Conservation (phyloP, 2,113 vertebrate species). For the Pipra filicauda region DNA sequence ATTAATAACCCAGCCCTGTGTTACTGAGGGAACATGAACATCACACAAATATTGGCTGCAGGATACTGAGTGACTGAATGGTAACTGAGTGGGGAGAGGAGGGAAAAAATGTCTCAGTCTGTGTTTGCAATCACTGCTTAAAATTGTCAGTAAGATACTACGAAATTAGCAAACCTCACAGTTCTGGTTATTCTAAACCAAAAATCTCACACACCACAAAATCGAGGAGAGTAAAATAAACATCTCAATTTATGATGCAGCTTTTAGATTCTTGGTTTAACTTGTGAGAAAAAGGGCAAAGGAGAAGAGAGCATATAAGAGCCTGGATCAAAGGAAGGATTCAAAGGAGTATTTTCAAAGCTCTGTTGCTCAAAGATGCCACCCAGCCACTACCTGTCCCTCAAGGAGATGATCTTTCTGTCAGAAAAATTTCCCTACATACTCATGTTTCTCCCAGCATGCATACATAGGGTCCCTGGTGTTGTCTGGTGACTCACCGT, state of each 20-base stretch:
- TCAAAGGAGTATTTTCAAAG: not conserved
- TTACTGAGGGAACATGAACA: not conserved
- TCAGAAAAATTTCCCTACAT: not conserved
- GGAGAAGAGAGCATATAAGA: too few species aligned
- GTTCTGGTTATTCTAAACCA: not conserved
- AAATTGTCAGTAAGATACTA: not conserved
- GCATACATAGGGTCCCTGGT: too few species aligned
- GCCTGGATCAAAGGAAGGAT: too few species aligned
- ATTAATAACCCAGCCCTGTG: not conserved
- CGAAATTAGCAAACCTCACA: not conserved
- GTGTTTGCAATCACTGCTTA: not conserved
- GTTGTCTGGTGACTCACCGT: not conserved
- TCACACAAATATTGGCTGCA: not conserved
- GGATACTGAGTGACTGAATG: not conserved
- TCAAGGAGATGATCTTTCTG: not conserved
- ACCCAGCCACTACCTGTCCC: not conserved
- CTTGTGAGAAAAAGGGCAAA: too few species aligned
- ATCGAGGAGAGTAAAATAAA: too few species aligned
- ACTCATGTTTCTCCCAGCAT: fast-evolving
- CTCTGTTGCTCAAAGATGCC: not conserved
- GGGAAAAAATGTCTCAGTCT: not conserved
- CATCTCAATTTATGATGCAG: too few species aligned
- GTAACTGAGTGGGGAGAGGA: too few species aligned
- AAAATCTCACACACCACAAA: too few species aligned
- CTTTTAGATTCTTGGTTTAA: too few species aligned